Evolutionary conservation across 2,113 vertebrate genomes (phyloP).

Genomic region (Sigmodon hispidus): DNA sequence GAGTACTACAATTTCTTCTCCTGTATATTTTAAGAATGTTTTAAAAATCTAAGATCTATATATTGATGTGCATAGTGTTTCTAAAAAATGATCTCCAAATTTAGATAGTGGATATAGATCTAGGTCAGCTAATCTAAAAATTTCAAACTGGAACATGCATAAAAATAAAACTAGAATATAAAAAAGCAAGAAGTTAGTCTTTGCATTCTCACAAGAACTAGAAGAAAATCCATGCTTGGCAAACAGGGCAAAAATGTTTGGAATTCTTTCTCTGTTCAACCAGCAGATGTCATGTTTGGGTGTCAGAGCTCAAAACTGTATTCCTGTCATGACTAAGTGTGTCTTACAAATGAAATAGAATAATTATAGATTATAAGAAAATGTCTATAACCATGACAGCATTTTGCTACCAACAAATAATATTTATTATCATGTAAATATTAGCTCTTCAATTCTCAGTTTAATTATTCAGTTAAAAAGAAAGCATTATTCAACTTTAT

Average conservation of each 20-base stretch:
- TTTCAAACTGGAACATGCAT: constrained; percentile 51
- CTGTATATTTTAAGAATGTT: background rate
- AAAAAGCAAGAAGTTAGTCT: background rate
- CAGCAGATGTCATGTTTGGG: constrained; percentile 80
- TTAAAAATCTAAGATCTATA: background rate
- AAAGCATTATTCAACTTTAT: background rate
- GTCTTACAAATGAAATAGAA: background rate
- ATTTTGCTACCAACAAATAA: background rate
- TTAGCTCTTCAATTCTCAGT: background rate
- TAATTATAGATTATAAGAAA: background rate
- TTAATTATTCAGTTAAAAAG: constrained; percentile 15
- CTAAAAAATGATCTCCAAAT: constrained; percentile 19
- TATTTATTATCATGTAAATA: background rate
- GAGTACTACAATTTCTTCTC: background rate
- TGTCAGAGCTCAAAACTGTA: background rate
- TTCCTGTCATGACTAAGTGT: background rate
- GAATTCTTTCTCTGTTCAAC: constrained; percentile 65
- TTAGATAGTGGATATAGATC: constrained; percentile 48
- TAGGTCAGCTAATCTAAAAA: constrained; percentile 45
- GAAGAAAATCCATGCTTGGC: background rate
- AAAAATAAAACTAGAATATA: constrained; percentile 58
- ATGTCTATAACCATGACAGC: background rate
- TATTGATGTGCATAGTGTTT: background rate
- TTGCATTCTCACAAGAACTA: background rate
- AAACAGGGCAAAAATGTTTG: background rate